Percentiles rank a stretch among this genome's conserved stretches.
Conservation (phyloP, 2,888 invertebrate genomes). For the Drosophila kambysellisi region DNA sequence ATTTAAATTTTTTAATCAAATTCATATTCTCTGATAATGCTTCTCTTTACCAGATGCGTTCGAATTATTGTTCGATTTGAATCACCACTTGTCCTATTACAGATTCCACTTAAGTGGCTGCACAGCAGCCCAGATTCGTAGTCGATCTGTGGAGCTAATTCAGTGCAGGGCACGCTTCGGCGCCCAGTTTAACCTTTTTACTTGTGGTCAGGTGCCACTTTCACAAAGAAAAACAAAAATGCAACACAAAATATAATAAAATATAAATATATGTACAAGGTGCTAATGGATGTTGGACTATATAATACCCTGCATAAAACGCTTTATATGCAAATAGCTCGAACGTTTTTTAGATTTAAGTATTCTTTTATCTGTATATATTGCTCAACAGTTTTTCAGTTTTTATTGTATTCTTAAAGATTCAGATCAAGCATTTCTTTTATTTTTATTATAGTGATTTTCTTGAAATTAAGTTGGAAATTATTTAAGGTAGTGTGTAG, state of each 20-base stretch:
- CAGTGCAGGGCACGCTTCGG: conserved; percentile 63
- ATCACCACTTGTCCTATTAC: conserved; percentile 25
- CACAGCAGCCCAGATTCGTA: conserved; percentile 29
- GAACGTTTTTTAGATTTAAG: background rate
- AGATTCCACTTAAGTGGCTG: conserved; percentile 25
- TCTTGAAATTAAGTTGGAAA: background rate
- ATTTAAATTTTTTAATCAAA: conserved; percentile 8
- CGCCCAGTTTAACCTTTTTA: conserved; percentile 75
- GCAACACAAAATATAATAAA: conserved; percentile 19
- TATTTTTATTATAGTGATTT: background rate
- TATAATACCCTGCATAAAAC: conserved; percentile 24
- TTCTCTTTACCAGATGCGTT: conserved; percentile 19
- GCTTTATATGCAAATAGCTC: background rate
- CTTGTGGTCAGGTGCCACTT: conserved; percentile 73
- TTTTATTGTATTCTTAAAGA: background rate
- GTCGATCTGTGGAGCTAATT: conserved; percentile 18
- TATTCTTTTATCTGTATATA: background rate
- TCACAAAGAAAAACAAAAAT: conserved; percentile 66
- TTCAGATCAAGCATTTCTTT: background rate
- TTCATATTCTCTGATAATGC: conserved; percentile 13
- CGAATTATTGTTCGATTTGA: conserved; percentile 25
- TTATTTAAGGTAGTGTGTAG: background rate
- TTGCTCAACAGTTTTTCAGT: background rate
- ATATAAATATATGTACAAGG: conserved; percentile 29
- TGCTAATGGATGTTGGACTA: background rate